phyloP scores from a whole-genome alignment of 2,888 invertebrate species.

The Machimus atricapillus region DNA sequence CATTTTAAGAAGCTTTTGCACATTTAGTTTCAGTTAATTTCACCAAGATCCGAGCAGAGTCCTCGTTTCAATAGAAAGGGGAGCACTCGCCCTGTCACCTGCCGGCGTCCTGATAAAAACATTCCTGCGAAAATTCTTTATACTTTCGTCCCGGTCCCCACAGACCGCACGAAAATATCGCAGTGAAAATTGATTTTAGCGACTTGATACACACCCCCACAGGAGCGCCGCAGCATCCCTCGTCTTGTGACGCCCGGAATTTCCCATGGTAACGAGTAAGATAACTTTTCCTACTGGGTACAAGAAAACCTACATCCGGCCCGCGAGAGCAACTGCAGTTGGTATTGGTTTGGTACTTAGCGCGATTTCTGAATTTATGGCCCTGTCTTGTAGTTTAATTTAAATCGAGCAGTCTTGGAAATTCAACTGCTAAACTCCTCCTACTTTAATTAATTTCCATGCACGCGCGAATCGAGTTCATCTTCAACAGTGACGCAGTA shows the following conservation, averaged over 20 bases:
- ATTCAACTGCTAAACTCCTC: neutral
- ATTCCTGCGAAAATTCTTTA: neutral
- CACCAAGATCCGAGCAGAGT: neutral
- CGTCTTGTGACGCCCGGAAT: neutral
- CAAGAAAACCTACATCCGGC: conserved; percentile 1
- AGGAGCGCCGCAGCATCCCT: neutral
- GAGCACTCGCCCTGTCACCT: neutral
- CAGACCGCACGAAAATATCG: neutral
- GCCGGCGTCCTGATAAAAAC: neutral
- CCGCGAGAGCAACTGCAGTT: neutral
- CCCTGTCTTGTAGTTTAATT: conserved; percentile 5
- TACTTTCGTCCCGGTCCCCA: neutral
- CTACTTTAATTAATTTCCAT: conserved; percentile 21
- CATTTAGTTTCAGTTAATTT: neutral
- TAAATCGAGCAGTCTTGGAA: neutral
- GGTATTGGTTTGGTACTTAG: neutral
- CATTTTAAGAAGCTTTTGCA: neutral
- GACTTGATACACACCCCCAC: neutral
- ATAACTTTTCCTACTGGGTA: neutral
- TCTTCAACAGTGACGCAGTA: neutral
- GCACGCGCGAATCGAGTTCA: neutral
- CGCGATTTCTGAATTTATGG: conserved; percentile 16
- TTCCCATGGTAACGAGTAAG: neutral
- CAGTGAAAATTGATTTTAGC: neutral
- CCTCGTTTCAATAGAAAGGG: neutral